These are phyloP conservation scores for Leguminivora glycinivorella DNA, from an alignment of 1,140 invertebrate genomes.

Conservation along the genomic window DNA sequence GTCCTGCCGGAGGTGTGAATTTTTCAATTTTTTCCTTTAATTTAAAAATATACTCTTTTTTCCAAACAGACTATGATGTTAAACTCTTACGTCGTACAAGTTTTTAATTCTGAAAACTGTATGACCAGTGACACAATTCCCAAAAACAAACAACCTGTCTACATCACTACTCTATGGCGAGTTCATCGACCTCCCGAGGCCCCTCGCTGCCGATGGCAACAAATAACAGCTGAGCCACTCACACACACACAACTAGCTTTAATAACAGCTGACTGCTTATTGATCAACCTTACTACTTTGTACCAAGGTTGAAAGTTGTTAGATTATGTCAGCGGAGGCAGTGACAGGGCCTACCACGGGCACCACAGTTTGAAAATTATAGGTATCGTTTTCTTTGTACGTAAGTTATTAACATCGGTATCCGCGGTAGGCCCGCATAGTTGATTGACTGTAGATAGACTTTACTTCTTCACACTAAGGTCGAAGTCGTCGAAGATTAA, in stretches of 20 bases:
- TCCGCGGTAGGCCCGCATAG: neutral
- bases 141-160: neutral
- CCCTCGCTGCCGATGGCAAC: constrained; percentile 45
- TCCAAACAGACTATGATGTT: too few species aligned
- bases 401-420: too few species aligned
- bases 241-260: constrained; percentile 37
- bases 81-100: too few species aligned
- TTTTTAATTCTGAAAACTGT: too few species aligned
- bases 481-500: too few species aligned
- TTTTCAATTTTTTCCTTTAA: too few species aligned
- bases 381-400: neutral
- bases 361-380: too few species aligned
- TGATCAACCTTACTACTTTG: neutral
- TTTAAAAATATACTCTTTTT: too few species aligned
- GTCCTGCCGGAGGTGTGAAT: too few species aligned
- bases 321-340: too few species aligned
- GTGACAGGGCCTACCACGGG: too few species aligned
- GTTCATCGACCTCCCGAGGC: constrained; percentile 60
- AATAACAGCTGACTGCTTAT: neutral
- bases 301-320: neutral
- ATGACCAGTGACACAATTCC: neutral
- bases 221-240: constrained; percentile 52
- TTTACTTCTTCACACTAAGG: too few species aligned
- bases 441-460: neutral
- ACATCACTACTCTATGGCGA: constrained; percentile 42